Evolutionary conservation across 2,113 vertebrate species (phyloP).

Genomic region (Phalacrocorax brasilianus): DNA sequence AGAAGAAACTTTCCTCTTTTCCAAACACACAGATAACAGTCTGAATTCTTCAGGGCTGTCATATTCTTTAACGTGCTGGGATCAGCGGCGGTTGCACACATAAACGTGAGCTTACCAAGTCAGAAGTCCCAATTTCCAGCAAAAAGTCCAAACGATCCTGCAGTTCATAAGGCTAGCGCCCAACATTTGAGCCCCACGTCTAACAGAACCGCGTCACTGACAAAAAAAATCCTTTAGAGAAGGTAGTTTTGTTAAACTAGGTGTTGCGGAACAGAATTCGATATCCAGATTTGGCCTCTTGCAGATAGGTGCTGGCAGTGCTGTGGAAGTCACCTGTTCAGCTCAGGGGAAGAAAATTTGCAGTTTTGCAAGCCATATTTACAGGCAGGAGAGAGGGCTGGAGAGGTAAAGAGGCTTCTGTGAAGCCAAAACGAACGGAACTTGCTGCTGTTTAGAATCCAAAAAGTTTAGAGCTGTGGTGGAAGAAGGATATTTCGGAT

Average conservation of each 20-base stretch:
- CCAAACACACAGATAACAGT: background rate
- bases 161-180: background rate
- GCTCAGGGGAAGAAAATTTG: background rate
- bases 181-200: background rate
- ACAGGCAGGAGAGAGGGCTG: background rate
- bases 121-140: background rate
- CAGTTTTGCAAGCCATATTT: background rate
- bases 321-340: background rate
- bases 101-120: background rate
- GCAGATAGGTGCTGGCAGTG: background rate
- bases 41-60: background rate
- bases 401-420: background rate
- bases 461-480: background rate
- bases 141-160: no score
- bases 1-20: background rate
- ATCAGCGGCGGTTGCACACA: background rate
- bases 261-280: background rate
- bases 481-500: background rate
- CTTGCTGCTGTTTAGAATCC: background rate
- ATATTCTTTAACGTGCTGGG: background rate
- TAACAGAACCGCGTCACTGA: background rate
- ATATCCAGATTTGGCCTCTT: background rate
- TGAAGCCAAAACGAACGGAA: background rate
- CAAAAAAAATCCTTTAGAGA: background rate
- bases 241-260: background rate